Evolutionary conservation across 2,888 invertebrate species (phyloP).

Genomic region (Andrena camellia): DNA sequence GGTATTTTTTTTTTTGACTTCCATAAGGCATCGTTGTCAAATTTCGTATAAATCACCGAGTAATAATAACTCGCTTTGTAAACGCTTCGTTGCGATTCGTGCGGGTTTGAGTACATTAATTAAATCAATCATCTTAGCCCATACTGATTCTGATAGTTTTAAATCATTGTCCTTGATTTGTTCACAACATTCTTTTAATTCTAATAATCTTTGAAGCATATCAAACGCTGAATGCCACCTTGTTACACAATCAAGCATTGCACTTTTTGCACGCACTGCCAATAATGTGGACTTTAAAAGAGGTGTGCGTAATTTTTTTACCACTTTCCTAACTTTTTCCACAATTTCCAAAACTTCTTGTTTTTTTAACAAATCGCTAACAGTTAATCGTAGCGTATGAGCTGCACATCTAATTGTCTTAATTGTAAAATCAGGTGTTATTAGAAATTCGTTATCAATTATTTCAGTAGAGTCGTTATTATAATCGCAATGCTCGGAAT

Average conservation of each 20-base stretch:
- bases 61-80: too few species aligned
- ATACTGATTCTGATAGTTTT: conserved; percentile 7
- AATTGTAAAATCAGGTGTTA: conserved; percentile 1
- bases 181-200: conserved; percentile 6
- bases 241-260: conserved; percentile 11
- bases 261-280: conserved; percentile 9
- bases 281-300: conserved; percentile 1
- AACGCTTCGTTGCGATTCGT: conserved; percentile 17
- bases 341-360: conserved; percentile 5
- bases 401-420: conserved; percentile 14
- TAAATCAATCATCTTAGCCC: conserved; percentile 2
- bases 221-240: conserved; percentile 9
- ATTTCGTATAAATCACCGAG: too few species aligned
- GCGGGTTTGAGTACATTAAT: conserved; percentile 8
- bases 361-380: conserved; percentile 7
- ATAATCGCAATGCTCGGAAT: not conserved
- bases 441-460: not conserved
- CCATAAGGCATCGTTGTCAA: conserved; percentile 3
- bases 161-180: not conserved
- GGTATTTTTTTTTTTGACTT: not conserved
- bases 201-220: conserved; percentile 7
- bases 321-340: conserved; percentile 1
- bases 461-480: not conserved
- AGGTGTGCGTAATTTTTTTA: conserved; percentile 7
- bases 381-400: conserved; percentile 4